Percentiles rank a stretch among this genome's conserved stretches.
Conservation (phyloP, 2,113 vertebrate species). For the Okapia johnstoni region DNA sequence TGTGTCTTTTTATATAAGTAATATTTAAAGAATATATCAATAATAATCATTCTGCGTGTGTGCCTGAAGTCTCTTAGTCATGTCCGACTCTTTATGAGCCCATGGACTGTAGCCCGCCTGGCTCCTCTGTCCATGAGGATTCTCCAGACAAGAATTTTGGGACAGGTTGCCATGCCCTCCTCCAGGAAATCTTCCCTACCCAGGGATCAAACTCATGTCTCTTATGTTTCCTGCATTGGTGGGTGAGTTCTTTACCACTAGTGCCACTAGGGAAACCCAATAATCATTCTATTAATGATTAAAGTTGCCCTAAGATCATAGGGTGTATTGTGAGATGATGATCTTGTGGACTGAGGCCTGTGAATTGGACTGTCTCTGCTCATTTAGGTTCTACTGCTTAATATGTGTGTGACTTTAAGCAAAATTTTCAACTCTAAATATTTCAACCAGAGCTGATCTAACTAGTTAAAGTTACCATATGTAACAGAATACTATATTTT, state of each 20-base stretch:
- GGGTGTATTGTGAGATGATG: background rate
- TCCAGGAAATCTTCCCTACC: background rate
- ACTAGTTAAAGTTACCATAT: background rate
- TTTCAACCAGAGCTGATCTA: background rate
- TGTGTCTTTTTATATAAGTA: background rate
- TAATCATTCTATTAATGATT: background rate
- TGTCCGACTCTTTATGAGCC: background rate
- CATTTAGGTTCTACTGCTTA: background rate
- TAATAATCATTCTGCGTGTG: background rate
- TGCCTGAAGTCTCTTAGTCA: background rate
- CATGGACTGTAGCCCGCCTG: background rate
- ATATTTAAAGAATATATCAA: background rate
- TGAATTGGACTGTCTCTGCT: background rate
- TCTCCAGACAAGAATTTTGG: background rate
- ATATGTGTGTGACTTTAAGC: background rate
- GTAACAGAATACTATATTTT: background rate
- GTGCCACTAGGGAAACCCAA: rapidly evolving
- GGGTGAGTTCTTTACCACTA: background rate
- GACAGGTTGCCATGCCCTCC: background rate
- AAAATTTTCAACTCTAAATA: background rate
- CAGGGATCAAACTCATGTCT: background rate
- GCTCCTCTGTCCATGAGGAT: background rate
- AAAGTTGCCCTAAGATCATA: background rate
- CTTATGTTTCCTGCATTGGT: background rate
- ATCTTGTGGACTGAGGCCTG: background rate